These are phyloP conservation scores for Geococcyx californianus DNA, from an alignment of 2,113 vertebrate genomes.

Conservation along the genomic window DNA sequence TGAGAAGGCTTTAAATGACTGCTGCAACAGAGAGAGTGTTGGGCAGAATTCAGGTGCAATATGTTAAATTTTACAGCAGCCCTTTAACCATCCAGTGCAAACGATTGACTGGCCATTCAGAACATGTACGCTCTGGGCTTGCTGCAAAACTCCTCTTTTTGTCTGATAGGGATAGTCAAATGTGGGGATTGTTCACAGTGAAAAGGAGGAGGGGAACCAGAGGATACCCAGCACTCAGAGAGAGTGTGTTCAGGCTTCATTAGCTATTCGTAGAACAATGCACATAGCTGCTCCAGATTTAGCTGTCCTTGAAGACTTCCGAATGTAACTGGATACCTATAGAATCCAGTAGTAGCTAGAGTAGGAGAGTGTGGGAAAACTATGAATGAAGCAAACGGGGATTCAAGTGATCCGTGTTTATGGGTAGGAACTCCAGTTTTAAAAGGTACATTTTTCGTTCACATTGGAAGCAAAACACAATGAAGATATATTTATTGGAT, in stretches of 20 bases:
- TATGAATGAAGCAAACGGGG: background rate
- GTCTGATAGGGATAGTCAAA: background rate
- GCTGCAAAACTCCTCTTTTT: background rate
- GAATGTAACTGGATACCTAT: background rate
- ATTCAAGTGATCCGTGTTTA: background rate
- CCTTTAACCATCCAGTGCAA: background rate
- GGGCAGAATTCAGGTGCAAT: background rate
- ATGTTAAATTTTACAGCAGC: background rate
- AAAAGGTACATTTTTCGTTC: background rate
- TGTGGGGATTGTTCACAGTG: background rate
- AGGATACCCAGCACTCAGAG: background rate
- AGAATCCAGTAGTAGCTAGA: background rate
- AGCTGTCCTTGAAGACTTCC: background rate
- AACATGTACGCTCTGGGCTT: background rate
- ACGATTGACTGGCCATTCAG: background rate
- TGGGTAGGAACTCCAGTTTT: background rate
- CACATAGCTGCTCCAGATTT: background rate
- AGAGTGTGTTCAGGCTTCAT: background rate
- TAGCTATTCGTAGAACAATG: background rate
- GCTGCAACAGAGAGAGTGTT: background rate
- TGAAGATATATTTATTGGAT: conserved; percentile 11
- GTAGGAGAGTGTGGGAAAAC: background rate
- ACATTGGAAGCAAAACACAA: background rate
- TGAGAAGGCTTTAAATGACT: background rate
- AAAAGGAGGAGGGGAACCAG: background rate